Conservation (phyloP, 2,888 invertebrate species). For the Himalopsyche anomala region DNA sequence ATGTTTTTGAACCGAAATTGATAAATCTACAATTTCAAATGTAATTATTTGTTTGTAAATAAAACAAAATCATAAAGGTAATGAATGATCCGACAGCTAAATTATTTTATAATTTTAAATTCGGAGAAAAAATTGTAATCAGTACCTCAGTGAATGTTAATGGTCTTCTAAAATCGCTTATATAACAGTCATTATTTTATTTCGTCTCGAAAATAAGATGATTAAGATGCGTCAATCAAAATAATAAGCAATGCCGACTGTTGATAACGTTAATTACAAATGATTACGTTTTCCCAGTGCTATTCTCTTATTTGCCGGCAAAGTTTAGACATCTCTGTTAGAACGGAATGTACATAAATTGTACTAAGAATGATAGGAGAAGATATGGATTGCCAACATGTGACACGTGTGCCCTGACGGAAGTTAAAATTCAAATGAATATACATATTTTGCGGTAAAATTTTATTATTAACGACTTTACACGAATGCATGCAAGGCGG, state of each 20-base stretch:
- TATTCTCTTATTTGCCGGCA: neutral
- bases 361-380: neutral
- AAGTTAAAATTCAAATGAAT: no score
- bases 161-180: neutral
- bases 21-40: no score
- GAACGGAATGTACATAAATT: neutral
- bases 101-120: neutral
- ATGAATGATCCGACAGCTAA: no score
- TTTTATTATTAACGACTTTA: no score
- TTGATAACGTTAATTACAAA: slow-evolving; percentile 9
- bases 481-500: no score
- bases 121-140: neutral
- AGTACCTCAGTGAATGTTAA: neutral
- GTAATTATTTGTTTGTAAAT: no score
- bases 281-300: slow-evolving; percentile 13
- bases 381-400: neutral
- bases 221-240: neutral
- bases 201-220: neutral
- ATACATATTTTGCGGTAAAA: no score
- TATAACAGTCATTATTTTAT: neutral
- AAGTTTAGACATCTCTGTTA: slow-evolving; percentile 34
- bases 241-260: neutral
- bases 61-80: no score
- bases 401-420: neutral
- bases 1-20: no score